Evolutionary conservation across 1,140 invertebrate species (phyloP).

Genomic region (Drosophila santomea): DNA sequence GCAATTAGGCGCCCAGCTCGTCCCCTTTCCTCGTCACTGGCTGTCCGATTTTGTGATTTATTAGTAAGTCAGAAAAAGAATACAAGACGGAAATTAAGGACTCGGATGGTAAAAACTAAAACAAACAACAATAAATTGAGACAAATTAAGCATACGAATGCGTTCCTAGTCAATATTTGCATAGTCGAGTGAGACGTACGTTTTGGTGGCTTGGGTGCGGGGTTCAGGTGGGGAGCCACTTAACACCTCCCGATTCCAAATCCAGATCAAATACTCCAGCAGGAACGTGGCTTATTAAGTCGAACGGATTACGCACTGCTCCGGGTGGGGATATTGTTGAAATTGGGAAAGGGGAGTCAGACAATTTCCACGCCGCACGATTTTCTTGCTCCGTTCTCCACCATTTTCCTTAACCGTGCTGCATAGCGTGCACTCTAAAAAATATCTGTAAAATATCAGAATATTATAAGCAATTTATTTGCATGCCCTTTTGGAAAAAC

Average conservation of each 20-base stretch:
- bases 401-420: background rate
- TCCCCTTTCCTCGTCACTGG: background rate
- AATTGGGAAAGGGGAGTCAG: background rate
- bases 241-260: slow-evolving; percentile 35
- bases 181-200: slow-evolving; percentile 41
- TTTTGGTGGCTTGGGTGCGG: background rate
- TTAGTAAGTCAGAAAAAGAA: slow-evolving; percentile 22
- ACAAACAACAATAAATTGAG: slow-evolving; percentile 68
- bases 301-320: slow-evolving; percentile 66
- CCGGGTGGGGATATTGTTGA: background rate
- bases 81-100: slow-evolving; percentile 3
- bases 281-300: slow-evolving; percentile 78
- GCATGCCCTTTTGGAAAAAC: too few relatives aligned
- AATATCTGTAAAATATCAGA: background rate
- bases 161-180: slow-evolving; percentile 66
- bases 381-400: slow-evolving; percentile 7
- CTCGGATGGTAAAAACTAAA: slow-evolving; percentile 31
- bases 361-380: slow-evolving; percentile 26
- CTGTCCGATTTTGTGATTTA: slow-evolving; percentile 64
- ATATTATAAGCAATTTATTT: too few relatives aligned
- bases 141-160: slow-evolving; percentile 71
- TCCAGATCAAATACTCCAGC: slow-evolving; percentile 43
- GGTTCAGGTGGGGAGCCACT: slow-evolving; percentile 2
- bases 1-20: slow-evolving; percentile 56
- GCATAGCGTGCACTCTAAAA: background rate